Evolutionary conservation across 2,113 vertebrate species (phyloP), one percentile per base, ranked within the genome.

Genomic region (Sinocyclocheilus rhinocerous): DNA sequence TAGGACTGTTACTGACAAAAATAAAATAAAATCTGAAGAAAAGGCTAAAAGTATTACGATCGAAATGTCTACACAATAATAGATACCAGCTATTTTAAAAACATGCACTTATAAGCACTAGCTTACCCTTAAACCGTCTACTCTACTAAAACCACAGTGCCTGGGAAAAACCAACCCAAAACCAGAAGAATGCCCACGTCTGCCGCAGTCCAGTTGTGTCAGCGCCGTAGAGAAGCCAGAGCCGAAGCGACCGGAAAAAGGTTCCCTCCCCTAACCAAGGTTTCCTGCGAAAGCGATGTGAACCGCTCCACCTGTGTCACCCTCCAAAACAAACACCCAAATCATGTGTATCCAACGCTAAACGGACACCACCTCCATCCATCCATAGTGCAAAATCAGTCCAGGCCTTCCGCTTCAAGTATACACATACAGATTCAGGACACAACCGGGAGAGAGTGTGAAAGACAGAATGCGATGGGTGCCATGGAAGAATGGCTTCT

Each of bases 11-110:
- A 97, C 95, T 96, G 96, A 96, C 93, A 94, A 96, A 94, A 93
- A 96, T 94, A 96, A 91, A 93, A 88, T 91, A 94, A 95, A 92
- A 92, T 97, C 96, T 94, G 93, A 95, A 95, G 92, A 83, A 90
- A 95, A 96, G 94, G 95, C 95, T 95, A 96, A 93, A 95, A 96
- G 93, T 92, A 95, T 95, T 96, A 96, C 92, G 94, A 92, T 94
- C 95, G 95, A 96, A 97, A 96, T 95, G 96, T 96, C 95, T 97
- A 95, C 94, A 97, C 95, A 95, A 95, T 96, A 97, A 98, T 97
- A 99, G 98, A 99, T 98, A 97, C 97, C 98, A 99, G 97, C 97
- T 99, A 98, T 98, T 97, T 94, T 94, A 91, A 89, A 89, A 73
- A 96, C 97, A 97, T 95, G 95, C 96, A 96, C 94, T 88, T 91